A percentile compares a stretch with the other conserved stretches of the same genome.
phyloP scores from a whole-genome alignment of 2,113 vertebrate genomes.

The Columba livia region DNA sequence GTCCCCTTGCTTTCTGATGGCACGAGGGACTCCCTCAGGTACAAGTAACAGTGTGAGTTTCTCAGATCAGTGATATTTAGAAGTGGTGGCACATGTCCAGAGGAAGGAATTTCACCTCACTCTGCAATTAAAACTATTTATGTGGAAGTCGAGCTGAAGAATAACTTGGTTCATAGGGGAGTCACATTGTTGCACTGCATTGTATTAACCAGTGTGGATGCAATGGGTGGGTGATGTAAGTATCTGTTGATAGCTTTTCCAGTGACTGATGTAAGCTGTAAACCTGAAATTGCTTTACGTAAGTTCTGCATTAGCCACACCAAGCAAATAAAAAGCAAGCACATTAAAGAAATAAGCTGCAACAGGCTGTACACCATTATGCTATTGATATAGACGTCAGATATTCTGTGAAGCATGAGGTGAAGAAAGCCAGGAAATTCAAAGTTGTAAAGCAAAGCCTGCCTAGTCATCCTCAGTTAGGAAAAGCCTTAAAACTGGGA shows the following conservation, averaged over 20 bases:
- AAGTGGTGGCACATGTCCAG: neutral
- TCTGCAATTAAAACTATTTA: neutral
- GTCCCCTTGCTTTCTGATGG: neutral
- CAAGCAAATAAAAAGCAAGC: constrained; percentile 54
- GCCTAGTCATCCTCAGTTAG: neutral
- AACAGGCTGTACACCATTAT: neutral
- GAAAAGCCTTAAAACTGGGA: neutral
- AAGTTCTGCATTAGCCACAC: neutral
- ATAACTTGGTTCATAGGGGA: neutral
- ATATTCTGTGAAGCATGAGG: neutral
- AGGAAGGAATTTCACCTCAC: neutral
- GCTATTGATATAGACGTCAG: neutral
- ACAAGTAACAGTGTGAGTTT: accelerated
- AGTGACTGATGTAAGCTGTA: constrained; percentile 36
- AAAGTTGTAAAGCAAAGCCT: neutral
- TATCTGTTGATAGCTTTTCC: neutral
- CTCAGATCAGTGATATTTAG: neutral
- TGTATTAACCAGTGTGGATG: constrained; percentile 12
- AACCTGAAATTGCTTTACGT: neutral
- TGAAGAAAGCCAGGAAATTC: neutral
- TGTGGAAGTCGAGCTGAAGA: neutral
- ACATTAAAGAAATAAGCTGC: constrained; percentile 25
- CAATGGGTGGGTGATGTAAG: constrained; percentile 48
- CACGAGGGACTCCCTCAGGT: neutral
- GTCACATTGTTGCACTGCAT: neutral